These are phyloP conservation scores for Tetramorium simillimum DNA, from an alignment of 1,140 invertebrate genomes.

Conservation along the genomic window DNA sequence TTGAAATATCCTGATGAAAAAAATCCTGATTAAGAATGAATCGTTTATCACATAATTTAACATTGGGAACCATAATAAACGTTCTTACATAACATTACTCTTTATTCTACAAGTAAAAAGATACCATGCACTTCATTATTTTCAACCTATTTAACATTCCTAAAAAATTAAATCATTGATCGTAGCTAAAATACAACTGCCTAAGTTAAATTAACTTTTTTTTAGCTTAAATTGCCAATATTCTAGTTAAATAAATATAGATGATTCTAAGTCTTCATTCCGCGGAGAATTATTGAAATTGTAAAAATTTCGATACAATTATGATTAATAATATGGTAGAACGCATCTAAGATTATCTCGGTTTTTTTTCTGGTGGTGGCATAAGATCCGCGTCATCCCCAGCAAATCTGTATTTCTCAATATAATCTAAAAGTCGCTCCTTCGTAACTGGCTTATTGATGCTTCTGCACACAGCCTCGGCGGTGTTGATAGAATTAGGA, in stretches of 20 bases:
- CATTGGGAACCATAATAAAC: not conserved
- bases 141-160: constrained; percentile 4
- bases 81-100: not conserved
- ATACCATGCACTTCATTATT: not conserved
- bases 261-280: not conserved
- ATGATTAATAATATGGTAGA: not conserved
- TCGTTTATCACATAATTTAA: not conserved
- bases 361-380: constrained; percentile 86
- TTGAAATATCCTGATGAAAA: constrained; percentile 3
- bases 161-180: not conserved
- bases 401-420: constrained; percentile 87
- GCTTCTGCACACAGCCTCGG: constrained; percentile 89
- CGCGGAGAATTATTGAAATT: not conserved
- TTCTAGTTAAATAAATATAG: constrained; percentile 39
- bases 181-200: not conserved
- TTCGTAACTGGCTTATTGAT: constrained; percentile 93
- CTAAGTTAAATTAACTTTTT: not conserved
- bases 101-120: not conserved
- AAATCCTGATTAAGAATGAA: not conserved
- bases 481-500: constrained; percentile 95
- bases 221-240: not conserved
- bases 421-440: constrained; percentile 91
- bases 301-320: not conserved
- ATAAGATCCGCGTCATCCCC: constrained; percentile 88
- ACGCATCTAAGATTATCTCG: constrained; percentile 23